Percentiles rank a stretch among this genome's conserved stretches.
Evolutionary conservation across 2,797 vertebrate species (phyloP).

Genomic region (Spinus pinus): DNA sequence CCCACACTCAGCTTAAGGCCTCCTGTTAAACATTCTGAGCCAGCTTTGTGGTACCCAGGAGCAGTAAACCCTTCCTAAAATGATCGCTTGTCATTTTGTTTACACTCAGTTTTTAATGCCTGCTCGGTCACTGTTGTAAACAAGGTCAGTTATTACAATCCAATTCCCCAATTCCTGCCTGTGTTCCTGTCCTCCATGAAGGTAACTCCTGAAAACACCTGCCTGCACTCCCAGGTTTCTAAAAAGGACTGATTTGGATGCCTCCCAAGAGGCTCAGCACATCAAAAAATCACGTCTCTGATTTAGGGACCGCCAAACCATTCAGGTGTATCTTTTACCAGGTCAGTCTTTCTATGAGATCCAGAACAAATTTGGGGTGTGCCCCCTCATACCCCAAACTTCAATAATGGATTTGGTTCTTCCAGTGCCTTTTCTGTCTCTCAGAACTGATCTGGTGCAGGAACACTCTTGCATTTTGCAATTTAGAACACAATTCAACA

Average conservation of each 20-base stretch:
- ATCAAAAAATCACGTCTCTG: not conserved
- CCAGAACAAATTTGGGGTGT: not conserved
- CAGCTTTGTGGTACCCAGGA: not conserved
- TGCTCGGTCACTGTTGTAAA: not conserved
- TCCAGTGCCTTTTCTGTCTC: not conserved
- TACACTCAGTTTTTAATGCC: not conserved
- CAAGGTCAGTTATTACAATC: not conserved
- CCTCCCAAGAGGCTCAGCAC: not conserved
- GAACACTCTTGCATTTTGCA: not conserved
- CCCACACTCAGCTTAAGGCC: not conserved
- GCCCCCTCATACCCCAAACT: not conserved
- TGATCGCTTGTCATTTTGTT: not conserved
- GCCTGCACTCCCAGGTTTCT: not conserved
- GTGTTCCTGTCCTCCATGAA: not conserved
- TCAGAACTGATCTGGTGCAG: not conserved
- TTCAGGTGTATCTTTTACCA: not conserved
- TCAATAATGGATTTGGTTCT: not conserved
- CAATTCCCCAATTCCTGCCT: not conserved
- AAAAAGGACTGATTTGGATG: not conserved
- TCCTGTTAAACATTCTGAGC: not conserved
- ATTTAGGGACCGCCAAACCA: not conserved
- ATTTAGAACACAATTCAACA: not conserved
- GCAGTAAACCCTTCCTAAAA: not conserved
- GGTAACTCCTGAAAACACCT: not conserved
- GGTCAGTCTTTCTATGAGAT: not conserved